Percentiles rank a stretch among this genome's conserved stretches.
phyloP scores from a whole-genome alignment of 53 echinoderm and acorn worm species.

The Glandiceps talaboti region DNA sequence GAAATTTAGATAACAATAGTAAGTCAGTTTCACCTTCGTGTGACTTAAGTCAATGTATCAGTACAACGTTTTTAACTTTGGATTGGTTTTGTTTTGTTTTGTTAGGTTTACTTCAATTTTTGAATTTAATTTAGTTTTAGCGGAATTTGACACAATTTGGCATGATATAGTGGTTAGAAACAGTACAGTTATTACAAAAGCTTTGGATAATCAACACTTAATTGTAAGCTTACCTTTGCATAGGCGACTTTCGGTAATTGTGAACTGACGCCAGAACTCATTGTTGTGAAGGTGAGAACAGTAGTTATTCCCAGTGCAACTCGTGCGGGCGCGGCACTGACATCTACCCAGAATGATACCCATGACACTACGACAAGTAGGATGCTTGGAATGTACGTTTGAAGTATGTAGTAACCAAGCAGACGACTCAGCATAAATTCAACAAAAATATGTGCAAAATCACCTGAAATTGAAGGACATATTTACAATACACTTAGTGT shows the following conservation, averaged over 20 bases:
- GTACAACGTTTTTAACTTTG: too few relatives aligned
- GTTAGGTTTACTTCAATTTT: too few relatives aligned
- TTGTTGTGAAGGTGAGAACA: not conserved
- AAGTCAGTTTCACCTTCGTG: too few relatives aligned
- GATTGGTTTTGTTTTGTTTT: too few relatives aligned
- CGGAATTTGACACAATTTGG: too few relatives aligned
- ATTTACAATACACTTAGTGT: too few relatives aligned
- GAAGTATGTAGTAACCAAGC: not conserved
- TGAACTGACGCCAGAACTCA: not conserved
- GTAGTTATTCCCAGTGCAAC: not conserved
- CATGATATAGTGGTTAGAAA: too few relatives aligned
- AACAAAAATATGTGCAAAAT: not conserved
- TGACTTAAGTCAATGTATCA: too few relatives aligned
- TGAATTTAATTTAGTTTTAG: too few relatives aligned
- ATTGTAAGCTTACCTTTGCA: not conserved
- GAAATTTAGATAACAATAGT: too few relatives aligned
- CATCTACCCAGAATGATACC: not conserved
- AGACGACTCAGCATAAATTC: not conserved
- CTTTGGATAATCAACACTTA: too few relatives aligned
- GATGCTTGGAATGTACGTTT: not conserved
- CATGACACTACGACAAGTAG: not conserved
- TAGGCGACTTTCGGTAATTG: not conserved
- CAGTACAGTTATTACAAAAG: too few relatives aligned
- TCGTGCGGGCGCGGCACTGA: not conserved
- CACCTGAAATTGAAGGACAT: not conserved